Conservation (phyloP, 2,113 vertebrate species). For the Xyrauchen texanus region DNA sequence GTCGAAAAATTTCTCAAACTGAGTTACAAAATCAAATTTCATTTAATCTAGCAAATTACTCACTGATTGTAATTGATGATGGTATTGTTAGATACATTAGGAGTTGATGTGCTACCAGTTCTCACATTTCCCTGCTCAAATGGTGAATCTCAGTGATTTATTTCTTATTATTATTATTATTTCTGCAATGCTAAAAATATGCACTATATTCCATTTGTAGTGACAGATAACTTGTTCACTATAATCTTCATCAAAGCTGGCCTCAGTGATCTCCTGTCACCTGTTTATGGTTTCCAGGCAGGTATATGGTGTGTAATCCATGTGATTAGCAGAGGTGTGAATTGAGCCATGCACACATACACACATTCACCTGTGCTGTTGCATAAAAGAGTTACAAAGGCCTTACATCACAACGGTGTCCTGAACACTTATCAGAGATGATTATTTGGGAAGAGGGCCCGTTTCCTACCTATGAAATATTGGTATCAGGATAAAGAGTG, state of each 20-base stretch:
- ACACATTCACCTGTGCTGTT: conserved; percentile 33
- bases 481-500: conserved; percentile 2
- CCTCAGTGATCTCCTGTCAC: background rate
- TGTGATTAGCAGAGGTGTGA: conserved; percentile 12
- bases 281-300: background rate
- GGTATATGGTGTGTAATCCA: background rate
- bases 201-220: background rate
- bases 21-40: too few species aligned
- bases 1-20: too few species aligned
- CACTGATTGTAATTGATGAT: too few species aligned
- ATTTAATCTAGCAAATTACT: too few species aligned
- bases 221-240: background rate
- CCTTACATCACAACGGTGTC: conserved; percentile 34
- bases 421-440: background rate
- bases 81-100: too few species aligned
- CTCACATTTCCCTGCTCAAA: too few species aligned
- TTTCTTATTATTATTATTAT: too few species aligned
- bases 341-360: background rate
- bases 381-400: conserved; percentile 17
- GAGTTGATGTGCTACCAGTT: too few species aligned
- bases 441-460: background rate
- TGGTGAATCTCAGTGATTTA: too few species aligned
- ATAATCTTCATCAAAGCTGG: background rate
- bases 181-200: too few species aligned
- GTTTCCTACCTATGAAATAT: background rate